phyloP scores from a whole-genome alignment of 1,140 invertebrate species.

The Helicoverpa armigera region DNA sequence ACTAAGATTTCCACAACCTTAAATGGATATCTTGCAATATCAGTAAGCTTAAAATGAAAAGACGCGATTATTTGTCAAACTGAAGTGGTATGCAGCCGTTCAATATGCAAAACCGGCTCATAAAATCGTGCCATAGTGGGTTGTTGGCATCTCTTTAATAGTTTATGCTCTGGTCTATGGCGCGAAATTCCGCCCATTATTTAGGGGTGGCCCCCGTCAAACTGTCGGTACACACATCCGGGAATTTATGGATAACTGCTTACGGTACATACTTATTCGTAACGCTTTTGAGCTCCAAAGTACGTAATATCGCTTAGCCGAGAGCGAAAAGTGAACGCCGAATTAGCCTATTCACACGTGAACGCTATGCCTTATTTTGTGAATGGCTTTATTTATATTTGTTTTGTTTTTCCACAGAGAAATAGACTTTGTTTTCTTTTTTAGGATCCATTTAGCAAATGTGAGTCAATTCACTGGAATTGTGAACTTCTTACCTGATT shows the following conservation, averaged over 20 bases:
- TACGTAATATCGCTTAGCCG: background rate
- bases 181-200: slow-evolving; percentile 48
- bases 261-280: slow-evolving; percentile 18
- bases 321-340: background rate
- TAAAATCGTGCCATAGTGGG: slow-evolving; percentile 40
- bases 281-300: slow-evolving; percentile 14
- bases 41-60: slow-evolving; percentile 7
- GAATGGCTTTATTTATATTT: too few relatives aligned
- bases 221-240: slow-evolving; percentile 38
- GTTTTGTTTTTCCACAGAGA: too few relatives aligned
- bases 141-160: slow-evolving; percentile 46
- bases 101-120: slow-evolving; percentile 41
- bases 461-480: too few relatives aligned
- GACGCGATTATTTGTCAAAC: slow-evolving; percentile 27
- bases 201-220: slow-evolving; percentile 39
- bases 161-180: slow-evolving; percentile 48
- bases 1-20: background rate
- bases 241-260: slow-evolving; percentile 37
- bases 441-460: too few relatives aligned
- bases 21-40: background rate
- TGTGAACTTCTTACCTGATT: too few relatives aligned
- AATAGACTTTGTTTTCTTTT: too few relatives aligned
- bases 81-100: slow-evolving; percentile 25
- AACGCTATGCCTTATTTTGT: too few relatives aligned
- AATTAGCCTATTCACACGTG: background rate